A percentile compares a stretch with the other conserved stretches of the same genome.
Evolutionary conservation across 2,113 vertebrate genomes (phyloP).

Genomic region (Ochotona curzoniae): DNA sequence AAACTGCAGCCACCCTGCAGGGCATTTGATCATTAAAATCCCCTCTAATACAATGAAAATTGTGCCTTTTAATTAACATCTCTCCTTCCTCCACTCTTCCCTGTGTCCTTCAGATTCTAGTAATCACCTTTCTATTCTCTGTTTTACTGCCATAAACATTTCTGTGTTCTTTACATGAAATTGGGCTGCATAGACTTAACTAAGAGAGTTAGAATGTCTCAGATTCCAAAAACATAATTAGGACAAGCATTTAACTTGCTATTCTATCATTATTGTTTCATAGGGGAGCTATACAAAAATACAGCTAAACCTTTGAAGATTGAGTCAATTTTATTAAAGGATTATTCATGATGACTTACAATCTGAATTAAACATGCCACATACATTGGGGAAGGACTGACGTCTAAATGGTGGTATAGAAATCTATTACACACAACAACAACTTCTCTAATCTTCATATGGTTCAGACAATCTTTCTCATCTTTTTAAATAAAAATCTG

Average conservation of each 20-base stretch:
- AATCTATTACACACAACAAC: neutral
- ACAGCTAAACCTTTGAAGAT: neutral
- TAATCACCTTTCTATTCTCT: neutral
- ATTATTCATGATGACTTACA: neutral
- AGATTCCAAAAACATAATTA: neutral
- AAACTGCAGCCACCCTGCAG: neutral
- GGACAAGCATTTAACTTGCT: neutral
- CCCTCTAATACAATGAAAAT: neutral
- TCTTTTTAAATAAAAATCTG: conserved; percentile 38
- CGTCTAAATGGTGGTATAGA: neutral
- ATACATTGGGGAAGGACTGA: neutral
- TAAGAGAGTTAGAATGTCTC: neutral
- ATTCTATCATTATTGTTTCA: neutral
- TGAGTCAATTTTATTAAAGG: neutral
- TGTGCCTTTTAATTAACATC: neutral
- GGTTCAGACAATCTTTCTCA: conserved; percentile 54
- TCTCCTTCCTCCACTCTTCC: neutral
- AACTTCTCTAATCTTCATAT: neutral
- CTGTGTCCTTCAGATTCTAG: neutral
- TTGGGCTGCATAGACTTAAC: neutral
- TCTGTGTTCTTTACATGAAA: no score
- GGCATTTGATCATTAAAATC: neutral
- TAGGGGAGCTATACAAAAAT: neutral
- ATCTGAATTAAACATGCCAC: neutral
- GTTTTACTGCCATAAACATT: neutral